Conservation (phyloP, 1,140 invertebrate species). For the Bombus waltoni region DNA sequence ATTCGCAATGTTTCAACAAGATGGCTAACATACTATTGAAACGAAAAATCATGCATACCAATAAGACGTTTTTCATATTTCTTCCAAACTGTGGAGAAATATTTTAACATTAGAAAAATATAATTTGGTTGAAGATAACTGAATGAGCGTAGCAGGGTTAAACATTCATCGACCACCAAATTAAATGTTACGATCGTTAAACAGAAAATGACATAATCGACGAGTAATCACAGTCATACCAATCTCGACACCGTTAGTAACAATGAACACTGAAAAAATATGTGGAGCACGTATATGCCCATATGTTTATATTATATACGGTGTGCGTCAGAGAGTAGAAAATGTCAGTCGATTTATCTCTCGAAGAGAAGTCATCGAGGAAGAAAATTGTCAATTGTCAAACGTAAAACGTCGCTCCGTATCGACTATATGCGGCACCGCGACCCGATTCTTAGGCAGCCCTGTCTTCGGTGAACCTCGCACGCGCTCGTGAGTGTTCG, state of each 20-base stretch:
- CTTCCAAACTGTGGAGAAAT: too few species aligned
- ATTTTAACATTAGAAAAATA: too few species aligned
- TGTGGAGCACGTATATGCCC: not conserved
- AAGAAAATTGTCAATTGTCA: not conserved
- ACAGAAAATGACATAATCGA: not conserved
- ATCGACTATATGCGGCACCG: conserved; percentile 29
- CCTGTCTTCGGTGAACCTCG: conserved; percentile 29
- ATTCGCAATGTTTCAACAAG: too few species aligned
- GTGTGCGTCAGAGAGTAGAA: not conserved
- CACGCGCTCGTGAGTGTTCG: conserved; percentile 29
- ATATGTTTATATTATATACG: not conserved
- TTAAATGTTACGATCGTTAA: not conserved
- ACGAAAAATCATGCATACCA: too few species aligned
- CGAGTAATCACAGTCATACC: too few species aligned
- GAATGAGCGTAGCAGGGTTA: too few species aligned
- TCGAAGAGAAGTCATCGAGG: not conserved
- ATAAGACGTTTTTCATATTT: too few species aligned
- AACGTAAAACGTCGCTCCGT: not conserved
- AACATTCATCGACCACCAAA: not conserved
- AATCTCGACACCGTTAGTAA: not conserved
- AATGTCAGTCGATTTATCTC: not conserved
- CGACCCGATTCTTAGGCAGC: conserved; percentile 25
- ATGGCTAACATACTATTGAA: too few species aligned
- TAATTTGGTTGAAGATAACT: too few species aligned
- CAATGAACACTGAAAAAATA: not conserved